phyloP scores from a whole-genome alignment of 2,888 invertebrate species.

The Oligia latruncula region DNA sequence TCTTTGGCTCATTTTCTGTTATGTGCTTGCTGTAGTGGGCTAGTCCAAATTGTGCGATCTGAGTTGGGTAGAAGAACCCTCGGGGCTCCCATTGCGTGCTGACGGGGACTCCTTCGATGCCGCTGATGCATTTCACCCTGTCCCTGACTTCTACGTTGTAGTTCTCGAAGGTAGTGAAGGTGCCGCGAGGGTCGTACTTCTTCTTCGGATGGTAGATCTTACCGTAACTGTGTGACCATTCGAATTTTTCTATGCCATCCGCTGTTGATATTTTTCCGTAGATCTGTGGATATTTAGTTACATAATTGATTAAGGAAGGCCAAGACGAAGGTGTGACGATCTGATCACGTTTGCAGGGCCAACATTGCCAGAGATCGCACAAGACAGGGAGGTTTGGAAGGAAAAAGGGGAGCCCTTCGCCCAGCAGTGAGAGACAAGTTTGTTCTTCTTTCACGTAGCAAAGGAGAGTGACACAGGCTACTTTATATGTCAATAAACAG shows the following conservation, averaged over 20 bases:
- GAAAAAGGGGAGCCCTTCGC: background rate
- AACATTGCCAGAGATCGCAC: background rate
- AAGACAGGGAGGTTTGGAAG: background rate
- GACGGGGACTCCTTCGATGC: slow-evolving; percentile 97
- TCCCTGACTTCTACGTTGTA: slow-evolving; percentile 99
- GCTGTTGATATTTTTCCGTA: slow-evolving; percentile 95
- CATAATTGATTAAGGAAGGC: background rate
- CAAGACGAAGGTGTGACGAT: background rate
- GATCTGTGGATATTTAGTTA: slow-evolving; percentile 86
- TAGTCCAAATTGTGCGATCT: slow-evolving; percentile 99
- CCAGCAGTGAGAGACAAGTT: background rate
- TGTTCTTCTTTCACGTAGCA: background rate
- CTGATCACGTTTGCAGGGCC: background rate
- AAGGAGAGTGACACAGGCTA: no score
- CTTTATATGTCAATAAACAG: background rate
- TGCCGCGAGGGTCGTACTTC: slow-evolving; percentile 96
- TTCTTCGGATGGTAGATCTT: slow-evolving; percentile 97
- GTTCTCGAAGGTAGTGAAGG: slow-evolving; percentile 99
- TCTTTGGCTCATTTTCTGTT: slow-evolving; percentile 95
- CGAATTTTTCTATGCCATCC: slow-evolving; percentile 95
- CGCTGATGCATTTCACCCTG: slow-evolving; percentile 98
- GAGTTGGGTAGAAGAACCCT: slow-evolving; percentile 99
- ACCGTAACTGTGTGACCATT: slow-evolving; percentile 98
- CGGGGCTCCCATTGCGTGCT: slow-evolving; percentile 99
- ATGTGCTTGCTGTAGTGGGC: slow-evolving; percentile 99